Evolutionary conservation across 64 coral and sea anemone species (phyloP), one percentile per base, ranked within the genome.

Genomic region (Porites australiensis): DNA sequence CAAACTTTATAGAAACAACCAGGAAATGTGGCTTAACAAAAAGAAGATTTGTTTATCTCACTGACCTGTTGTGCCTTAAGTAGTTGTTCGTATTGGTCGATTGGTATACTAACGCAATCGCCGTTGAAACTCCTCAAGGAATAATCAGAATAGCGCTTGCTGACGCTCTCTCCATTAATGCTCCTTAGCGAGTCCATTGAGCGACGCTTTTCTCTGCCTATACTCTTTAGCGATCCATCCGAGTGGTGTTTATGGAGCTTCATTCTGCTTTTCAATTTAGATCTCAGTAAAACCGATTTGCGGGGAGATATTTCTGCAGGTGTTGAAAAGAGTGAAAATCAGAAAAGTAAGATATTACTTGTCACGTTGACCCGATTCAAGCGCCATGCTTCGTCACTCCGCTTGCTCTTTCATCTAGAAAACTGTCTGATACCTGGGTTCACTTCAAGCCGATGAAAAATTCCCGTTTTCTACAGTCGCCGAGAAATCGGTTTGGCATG

Each of bases 21-120:
- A 37, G 27, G 27, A 0, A 37, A 37, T 37, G 27, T 37, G 27
- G 27, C 27, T 37, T 0, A 37, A 37, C 0, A 37, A 37, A 0
- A 37, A 37, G 27, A 37, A 37, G 27, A 37, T 37, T 37, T 37
- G 27, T 37, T 37, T 37, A 37, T 37, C 27, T 52, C 20, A 18
- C 64, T 89, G 7, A 97, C 95, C 95, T 97, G 82, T 47, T 97
- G 92, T 2, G 92, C 95, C 14, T 87, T 80, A 15, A 97, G 67
- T n/a, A 97, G 79, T 18, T 82, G 77, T 60, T 93, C 88, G 87
- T 94, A 97, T 54, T 94, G 93, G 27, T 91, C 83, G 4, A 93
- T 48, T 20, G 95, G 95, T 5, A 97, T 82, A 71, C 14, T 94
- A 4, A 97, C 91, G 59, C 50, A 79, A 19, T 97, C 95, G 76